phyloP scores from a whole-genome alignment of 1,140 invertebrate species.

The Drosophila erecta region DNA sequence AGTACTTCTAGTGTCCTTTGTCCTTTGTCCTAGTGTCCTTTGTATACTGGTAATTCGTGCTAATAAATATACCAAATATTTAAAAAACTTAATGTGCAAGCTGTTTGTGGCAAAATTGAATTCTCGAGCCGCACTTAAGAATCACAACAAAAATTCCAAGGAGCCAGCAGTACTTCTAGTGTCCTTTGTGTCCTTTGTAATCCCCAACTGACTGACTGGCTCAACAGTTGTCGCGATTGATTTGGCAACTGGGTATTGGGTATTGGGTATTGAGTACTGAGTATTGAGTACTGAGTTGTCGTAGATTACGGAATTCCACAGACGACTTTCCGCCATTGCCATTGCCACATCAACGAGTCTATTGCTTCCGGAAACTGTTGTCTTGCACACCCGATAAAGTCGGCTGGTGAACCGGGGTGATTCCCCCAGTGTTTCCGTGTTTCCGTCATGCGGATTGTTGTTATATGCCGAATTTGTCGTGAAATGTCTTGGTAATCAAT shows the following conservation, averaged over 20 bases:
- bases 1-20: too few relatives aligned
- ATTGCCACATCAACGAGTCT: conserved; percentile 14
- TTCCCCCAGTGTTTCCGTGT: not conserved
- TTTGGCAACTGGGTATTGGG: conserved; percentile 12
- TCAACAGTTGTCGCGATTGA: conserved; percentile 41
- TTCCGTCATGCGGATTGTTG: conserved; percentile 44
- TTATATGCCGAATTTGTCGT: conserved; percentile 72
- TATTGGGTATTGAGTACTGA: not conserved
- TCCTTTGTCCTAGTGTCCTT: too few relatives aligned
- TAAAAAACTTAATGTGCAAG: too few relatives aligned
- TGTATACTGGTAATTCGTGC: too few relatives aligned
- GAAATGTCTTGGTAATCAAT: conserved; percentile 76
- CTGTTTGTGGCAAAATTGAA: too few relatives aligned
- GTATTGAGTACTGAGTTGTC: not conserved
- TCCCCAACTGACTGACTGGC: conserved; percentile 3
- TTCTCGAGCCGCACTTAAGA: too few relatives aligned
- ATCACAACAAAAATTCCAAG: too few relatives aligned
- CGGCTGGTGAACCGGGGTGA: not conserved
- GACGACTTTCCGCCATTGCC: conserved; percentile 1
- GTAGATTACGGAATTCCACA: conserved; percentile 9
- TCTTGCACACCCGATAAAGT: conserved; percentile 19
- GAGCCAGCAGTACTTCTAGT: too few relatives aligned
- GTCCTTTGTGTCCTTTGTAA: too few relatives aligned
- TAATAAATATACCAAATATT: too few relatives aligned
- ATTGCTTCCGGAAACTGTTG: conserved; percentile 57